phyloP scores from a whole-genome alignment of 2,113 vertebrate genomes.

The Marcusenius ussheri region DNA sequence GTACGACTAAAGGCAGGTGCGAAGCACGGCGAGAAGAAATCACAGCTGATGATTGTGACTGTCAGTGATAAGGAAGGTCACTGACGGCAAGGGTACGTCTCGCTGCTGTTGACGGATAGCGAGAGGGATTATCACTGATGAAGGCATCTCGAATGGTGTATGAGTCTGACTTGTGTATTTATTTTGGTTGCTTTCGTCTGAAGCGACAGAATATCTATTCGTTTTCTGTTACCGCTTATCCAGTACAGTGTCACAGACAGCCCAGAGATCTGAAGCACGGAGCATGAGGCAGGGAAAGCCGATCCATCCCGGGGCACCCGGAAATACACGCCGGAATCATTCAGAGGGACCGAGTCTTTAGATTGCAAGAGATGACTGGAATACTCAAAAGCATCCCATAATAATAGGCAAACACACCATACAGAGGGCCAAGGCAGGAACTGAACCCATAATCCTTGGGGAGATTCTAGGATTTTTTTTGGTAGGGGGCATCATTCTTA shows the following conservation, averaged over 20 bases:
- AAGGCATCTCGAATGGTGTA: neutral
- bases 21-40: neutral
- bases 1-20: neutral
- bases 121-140: neutral
- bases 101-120: constrained; percentile 2
- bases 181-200: neutral
- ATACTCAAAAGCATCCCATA: neutral
- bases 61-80: neutral
- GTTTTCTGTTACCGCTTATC: neutral
- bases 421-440: neutral
- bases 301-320: neutral
- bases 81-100: neutral
- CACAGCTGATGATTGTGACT: neutral
- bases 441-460: neutral
- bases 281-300: neutral
- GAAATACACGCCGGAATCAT: neutral
- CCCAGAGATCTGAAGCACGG: neutral
- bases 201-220: neutral
- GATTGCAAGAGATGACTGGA: neutral
- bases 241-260: neutral
- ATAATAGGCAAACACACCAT: neutral
- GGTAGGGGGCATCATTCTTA: neutral
- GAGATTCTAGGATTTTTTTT: neutral
- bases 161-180: neutral
- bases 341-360: neutral